Evolutionary conservation across 2,113 vertebrate species (phyloP), one percentile per base, ranked within the genome.

Genomic region (Pomatorhinus ruficollis): DNA sequence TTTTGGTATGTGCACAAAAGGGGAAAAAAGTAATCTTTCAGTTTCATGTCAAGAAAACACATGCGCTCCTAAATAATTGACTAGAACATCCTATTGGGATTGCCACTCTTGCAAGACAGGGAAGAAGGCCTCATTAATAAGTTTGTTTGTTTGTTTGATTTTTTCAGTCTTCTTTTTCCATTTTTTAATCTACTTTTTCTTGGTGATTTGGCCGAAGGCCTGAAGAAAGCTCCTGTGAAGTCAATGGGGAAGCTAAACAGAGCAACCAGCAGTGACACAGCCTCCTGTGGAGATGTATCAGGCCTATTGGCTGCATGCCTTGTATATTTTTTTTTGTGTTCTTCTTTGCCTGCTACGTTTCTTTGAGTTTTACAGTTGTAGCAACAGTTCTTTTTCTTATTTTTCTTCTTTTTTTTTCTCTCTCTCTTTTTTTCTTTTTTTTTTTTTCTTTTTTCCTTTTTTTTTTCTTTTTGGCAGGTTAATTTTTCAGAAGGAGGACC

Each of bases 401-500:
- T 85, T 84, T 97, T 98, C 94, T 95, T 94, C 44, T 16, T 95
- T 96, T 96, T 94, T 91, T 76, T 5, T 9, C 24, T 9, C 6
- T 68, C 15, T 12, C 5, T 37, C 7, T 19, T 53, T 14, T 70
- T 77, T 23, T 3, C 5, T 4, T 3, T 15, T 5, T 5, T n/a
- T 14, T 4, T 11, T 16, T 9, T 23, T 13, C 5, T 17, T 8
- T 44, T n/a, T 30, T 28, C 17, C 5, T 39, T 65, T 61, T 64
- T 68, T 94, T 82, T 64, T 93, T 66, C 80, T 97, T 96, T 95
- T 94, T 83, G 79, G 85, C 98, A 99, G 99, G 99, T 99, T 92
- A 99, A 98, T 97, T 99, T 99, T 98, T 99, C 99, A 79, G 99
- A 99, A 98, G 99, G 99, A 94, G 99, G 99, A 82, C 99, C 99